phyloP scores from a whole-genome alignment of 2,113 vertebrate genomes.

The Parus major region DNA sequence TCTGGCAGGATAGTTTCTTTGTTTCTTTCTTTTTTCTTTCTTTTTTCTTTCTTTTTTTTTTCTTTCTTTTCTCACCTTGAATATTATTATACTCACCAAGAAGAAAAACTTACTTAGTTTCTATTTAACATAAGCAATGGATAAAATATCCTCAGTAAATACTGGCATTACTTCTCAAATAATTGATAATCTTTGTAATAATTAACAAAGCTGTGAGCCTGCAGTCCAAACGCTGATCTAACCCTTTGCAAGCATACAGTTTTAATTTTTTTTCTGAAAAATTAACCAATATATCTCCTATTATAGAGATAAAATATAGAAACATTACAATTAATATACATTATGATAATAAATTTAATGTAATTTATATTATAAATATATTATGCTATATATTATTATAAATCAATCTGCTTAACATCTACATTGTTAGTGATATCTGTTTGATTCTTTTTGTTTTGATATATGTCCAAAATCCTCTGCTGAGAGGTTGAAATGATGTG shows the following conservation, averaged over 20 bases:
- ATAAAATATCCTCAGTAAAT: neutral
- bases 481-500: neutral
- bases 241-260: neutral
- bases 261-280: neutral
- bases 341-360: no score
- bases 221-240: neutral
- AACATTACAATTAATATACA: no score
- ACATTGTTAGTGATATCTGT: neutral
- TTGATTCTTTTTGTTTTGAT: neutral
- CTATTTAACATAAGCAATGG: neutral
- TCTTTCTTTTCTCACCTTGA: neutral
- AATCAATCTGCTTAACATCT: neutral
- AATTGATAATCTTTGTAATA: neutral
- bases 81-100: neutral
- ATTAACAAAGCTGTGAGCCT: neutral
- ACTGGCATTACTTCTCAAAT: neutral
- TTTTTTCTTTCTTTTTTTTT: accelerated
- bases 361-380: no score
- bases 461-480: neutral
- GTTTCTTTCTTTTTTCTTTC: accelerated
- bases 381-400: no score
- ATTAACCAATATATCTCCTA: no score
- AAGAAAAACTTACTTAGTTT: neutral
- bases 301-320: no score
- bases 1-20: neutral